Conservation (phyloP, 2,888 invertebrate species). For the Meteorus cinctellus region DNA sequence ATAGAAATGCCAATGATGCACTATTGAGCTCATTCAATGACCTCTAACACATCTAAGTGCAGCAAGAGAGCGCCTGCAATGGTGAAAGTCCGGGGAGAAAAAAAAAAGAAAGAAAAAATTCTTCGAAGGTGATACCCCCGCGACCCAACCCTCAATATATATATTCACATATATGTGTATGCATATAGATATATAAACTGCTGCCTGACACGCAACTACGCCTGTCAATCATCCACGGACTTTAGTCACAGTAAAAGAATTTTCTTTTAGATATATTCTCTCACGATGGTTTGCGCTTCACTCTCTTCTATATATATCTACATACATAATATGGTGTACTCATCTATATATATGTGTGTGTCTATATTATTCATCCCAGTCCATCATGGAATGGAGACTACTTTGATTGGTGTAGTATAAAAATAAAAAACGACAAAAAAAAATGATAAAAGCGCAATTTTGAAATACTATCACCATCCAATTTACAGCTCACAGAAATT, state of each 20-base stretch:
- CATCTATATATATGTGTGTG: background rate
- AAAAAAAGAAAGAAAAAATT: slow-evolving; percentile 51
- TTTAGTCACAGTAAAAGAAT: slow-evolving; percentile 71
- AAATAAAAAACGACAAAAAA: background rate
- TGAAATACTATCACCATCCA: background rate
- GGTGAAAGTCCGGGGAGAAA: background rate
- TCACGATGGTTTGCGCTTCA: slow-evolving; percentile 47
- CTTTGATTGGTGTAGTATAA: background rate
- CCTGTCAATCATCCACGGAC: slow-evolving; percentile 70
- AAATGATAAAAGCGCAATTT: background rate
- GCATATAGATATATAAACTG: slow-evolving; percentile 39
- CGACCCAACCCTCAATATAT: slow-evolving; percentile 62
- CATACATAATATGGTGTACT: background rate
- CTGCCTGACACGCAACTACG: slow-evolving; percentile 58
- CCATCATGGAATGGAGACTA: background rate
- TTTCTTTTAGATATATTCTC: slow-evolving; percentile 60
- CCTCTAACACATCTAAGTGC: slow-evolving; percentile 1
- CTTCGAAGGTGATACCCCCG: slow-evolving; percentile 65
- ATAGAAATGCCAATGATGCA: background rate
- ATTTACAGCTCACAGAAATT: background rate
- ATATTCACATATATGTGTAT: background rate
- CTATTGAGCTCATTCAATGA: background rate
- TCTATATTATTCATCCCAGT: slow-evolving; percentile 6
- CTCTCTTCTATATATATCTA: slow-evolving; percentile 32
- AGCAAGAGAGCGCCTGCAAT: slow-evolving; percentile 3